Evolutionary conservation across 2,113 vertebrate species (phyloP).

Genomic region (Cariama cristata): DNA sequence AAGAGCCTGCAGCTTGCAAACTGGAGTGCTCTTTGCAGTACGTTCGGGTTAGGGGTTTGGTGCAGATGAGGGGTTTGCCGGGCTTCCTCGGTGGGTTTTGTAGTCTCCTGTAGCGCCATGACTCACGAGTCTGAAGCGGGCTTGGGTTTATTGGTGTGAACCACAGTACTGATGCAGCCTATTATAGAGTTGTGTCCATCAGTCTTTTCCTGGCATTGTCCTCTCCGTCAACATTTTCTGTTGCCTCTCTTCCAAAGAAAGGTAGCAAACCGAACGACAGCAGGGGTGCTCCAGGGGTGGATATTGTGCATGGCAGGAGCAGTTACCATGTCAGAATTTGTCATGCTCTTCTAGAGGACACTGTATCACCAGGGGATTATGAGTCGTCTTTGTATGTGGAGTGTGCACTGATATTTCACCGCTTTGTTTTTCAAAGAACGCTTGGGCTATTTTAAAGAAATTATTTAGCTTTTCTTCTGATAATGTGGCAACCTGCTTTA

Average conservation of each 20-base stretch:
- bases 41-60: background rate
- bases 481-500: background rate
- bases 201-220: no score
- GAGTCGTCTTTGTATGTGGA: background rate
- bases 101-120: fast-evolving
- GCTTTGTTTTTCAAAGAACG: background rate
- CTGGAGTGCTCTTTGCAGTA: background rate
- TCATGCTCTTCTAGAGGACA: background rate
- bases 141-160: background rate
- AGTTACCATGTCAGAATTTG: background rate
- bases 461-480: background rate
- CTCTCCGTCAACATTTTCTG: background rate
- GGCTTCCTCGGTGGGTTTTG: background rate
- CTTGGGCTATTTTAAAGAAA: background rate
- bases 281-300: background rate
- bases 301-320: background rate
- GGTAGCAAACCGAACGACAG: background rate
- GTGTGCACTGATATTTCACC: background rate
- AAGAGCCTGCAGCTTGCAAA: background rate
- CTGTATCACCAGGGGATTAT: no score
- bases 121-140: background rate
- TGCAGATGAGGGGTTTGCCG: background rate
- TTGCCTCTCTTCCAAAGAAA: background rate
- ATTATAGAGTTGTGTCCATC: fast-evolving
- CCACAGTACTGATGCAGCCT: background rate